Conservation (phyloP, 1,140 invertebrate species). For the Tetragnatha versicolor region DNA sequence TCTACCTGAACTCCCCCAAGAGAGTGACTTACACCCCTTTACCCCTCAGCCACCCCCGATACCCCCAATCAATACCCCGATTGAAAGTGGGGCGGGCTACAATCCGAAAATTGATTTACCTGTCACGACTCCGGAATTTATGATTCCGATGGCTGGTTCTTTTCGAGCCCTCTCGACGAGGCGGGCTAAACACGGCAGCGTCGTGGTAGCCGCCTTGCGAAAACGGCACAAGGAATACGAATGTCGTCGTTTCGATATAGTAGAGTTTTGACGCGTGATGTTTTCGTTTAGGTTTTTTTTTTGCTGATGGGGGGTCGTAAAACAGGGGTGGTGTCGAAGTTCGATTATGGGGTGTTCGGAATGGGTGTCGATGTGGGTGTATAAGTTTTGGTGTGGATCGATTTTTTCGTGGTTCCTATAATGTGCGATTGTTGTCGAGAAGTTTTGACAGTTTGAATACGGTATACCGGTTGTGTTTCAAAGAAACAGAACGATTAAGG, state of each 20-base stretch:
- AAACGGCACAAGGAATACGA: not conserved
- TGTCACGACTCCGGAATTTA: conserved; percentile 2
- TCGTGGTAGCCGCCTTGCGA: not conserved
- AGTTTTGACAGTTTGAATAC: too few species aligned
- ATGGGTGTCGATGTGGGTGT: not conserved
- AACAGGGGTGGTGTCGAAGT: not conserved
- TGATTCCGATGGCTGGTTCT: not conserved
- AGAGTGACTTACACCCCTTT: not conserved
- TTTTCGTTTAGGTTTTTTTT: not conserved
- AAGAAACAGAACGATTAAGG: too few species aligned
- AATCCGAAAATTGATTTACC: conserved; percentile 13
- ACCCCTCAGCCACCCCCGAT: not conserved
- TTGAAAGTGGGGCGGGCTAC: not conserved
- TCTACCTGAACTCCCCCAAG: too few species aligned
- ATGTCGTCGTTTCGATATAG: not conserved
- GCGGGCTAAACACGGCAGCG: not conserved
- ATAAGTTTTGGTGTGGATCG: not conserved
- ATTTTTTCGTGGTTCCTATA: too few species aligned
- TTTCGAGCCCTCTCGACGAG: not conserved
- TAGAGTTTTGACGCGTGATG: not conserved
- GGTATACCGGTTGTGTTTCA: too few species aligned
- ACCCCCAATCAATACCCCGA: not conserved
- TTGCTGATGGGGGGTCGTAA: not conserved
- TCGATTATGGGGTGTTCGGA: not conserved
- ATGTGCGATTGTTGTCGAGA: too few species aligned